Percentiles rank a stretch among this genome's conserved stretches.
phyloP scores from a whole-genome alignment of 2,888 invertebrate species.

The Morpho deidamia region DNA sequence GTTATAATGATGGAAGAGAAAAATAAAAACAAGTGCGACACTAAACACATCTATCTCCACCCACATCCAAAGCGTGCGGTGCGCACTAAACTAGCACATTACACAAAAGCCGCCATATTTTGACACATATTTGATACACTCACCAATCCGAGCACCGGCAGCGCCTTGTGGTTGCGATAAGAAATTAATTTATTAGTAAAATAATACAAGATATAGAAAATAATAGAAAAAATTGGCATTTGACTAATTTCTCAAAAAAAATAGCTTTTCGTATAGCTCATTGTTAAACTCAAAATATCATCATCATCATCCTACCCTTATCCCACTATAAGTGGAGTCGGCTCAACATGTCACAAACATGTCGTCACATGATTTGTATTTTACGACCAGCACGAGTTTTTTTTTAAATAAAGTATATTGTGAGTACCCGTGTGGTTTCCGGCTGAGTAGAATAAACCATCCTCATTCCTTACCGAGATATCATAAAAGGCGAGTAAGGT shows the following conservation, averaged over 20 bases:
- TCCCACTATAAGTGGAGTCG: too few species aligned
- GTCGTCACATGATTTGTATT: too few species aligned
- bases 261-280: too few species aligned
- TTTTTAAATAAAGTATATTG: too few species aligned
- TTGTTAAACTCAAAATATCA: too few species aligned
- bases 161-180: constrained; percentile 64
- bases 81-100: constrained; percentile 37
- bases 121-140: constrained; percentile 55
- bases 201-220: not conserved
- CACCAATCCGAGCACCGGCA: constrained; percentile 82
- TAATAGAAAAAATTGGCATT: not conserved
- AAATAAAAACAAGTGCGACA: constrained; percentile 22
- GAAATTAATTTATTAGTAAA: constrained; percentile 11
- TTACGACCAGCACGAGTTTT: too few species aligned
- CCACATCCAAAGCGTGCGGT: constrained; percentile 50
- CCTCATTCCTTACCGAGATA: too few species aligned
- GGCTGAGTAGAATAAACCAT: too few species aligned
- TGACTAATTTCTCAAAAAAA: not conserved
- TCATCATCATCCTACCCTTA: too few species aligned
- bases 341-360: too few species aligned
- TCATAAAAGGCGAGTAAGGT: too few species aligned
- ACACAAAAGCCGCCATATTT: constrained; percentile 35
- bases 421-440: too few species aligned
- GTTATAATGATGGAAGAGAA: not conserved
- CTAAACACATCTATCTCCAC: constrained; percentile 34